Percentiles rank a stretch among this genome's conserved stretches.
Evolutionary conservation across 2,113 vertebrate genomes (phyloP).

Genomic region (Brachionichthys hirsutus): DNA sequence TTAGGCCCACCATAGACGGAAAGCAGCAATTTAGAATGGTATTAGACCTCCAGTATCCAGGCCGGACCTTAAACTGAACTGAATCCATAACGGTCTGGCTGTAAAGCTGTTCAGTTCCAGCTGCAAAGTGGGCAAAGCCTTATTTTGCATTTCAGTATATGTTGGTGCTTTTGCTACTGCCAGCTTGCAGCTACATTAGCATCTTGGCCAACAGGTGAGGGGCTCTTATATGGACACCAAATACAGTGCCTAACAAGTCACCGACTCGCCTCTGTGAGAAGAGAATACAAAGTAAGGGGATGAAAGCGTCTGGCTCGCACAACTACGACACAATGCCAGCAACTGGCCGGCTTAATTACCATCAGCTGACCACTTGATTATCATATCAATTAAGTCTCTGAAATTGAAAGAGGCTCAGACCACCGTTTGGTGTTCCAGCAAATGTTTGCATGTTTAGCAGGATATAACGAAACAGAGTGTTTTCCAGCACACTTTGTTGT

Average conservation of each 20-base stretch:
- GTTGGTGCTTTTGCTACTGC: constrained; percentile 6
- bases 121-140: constrained; percentile 15
- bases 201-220: constrained; percentile 63
- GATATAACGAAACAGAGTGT: constrained; percentile 32
- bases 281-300: constrained; percentile 46
- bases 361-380: constrained; percentile 67
- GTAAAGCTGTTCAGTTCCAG: constrained; percentile 10
- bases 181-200: constrained; percentile 43
- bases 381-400: constrained; percentile 63
- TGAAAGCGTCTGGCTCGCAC: constrained; percentile 47
- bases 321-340: constrained; percentile 24
- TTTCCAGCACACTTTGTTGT: constrained; percentile 61
- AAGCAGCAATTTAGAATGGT: constrained; percentile 39
- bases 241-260: constrained; percentile 42
- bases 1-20: constrained; percentile 33
- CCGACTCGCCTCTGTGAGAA: constrained; percentile 32
- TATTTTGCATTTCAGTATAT: constrained; percentile 36
- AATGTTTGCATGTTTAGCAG: constrained; percentile 46
- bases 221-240: constrained; percentile 30
- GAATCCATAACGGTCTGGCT: constrained; percentile 40
- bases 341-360: constrained; percentile 45
- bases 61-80: constrained; percentile 43
- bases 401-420: constrained; percentile 43
- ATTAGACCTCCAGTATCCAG: constrained; percentile 20
- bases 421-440: constrained; percentile 19